Base-by-base conservation (phyloP, 2,113 vertebrate species). In the Brachypodius melanocephalos region DNA sequence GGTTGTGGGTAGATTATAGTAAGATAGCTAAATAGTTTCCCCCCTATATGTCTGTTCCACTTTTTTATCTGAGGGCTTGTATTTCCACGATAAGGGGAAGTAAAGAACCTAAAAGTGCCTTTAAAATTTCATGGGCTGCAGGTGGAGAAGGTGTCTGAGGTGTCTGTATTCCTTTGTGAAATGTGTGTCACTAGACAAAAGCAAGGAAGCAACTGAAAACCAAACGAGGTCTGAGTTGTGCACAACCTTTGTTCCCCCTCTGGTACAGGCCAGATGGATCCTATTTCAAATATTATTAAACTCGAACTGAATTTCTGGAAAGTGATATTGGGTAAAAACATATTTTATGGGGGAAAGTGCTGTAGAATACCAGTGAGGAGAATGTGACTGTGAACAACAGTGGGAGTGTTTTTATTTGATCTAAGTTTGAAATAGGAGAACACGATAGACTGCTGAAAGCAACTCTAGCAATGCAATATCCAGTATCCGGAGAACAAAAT, bases 401-500 rank as follows among this genome's bases (percentile, higher is more conserved):
- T 45, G 48, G 46, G 45, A 77, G 52, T 48, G 19, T 4, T 89
- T 91, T 85, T 79, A 90, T 91, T 83, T 38, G 16, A 43, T 52
- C 46, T 36, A 34, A 49, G 78, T 94, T 88, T 95, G 93, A 93
- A 94, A 94, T 2, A 85, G 75, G 88, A 94, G 82, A 95, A 63
- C 28, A 67, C 10, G 46, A 85, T 21, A 61, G 65, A 55, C 42
- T 63, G 46, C 68, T 82, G 91, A 92, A 88, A 95, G 54, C 65
- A 78, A 54, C 69, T 71, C 49, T 2, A 81, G 61, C 63, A 78
- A 77, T 43, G 83, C 46, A 57, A 91, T 96, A 94, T 95, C 85
- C 94, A 88, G 73, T 96, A 74, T 95, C 89, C 0, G 29, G 89
- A 91, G 93, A 95, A 96, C 75, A 95, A 84, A 86, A 75, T 87